Base-by-base conservation (phyloP, 1,140 invertebrate genomes). In the Palaemon carinicauda region DNA sequence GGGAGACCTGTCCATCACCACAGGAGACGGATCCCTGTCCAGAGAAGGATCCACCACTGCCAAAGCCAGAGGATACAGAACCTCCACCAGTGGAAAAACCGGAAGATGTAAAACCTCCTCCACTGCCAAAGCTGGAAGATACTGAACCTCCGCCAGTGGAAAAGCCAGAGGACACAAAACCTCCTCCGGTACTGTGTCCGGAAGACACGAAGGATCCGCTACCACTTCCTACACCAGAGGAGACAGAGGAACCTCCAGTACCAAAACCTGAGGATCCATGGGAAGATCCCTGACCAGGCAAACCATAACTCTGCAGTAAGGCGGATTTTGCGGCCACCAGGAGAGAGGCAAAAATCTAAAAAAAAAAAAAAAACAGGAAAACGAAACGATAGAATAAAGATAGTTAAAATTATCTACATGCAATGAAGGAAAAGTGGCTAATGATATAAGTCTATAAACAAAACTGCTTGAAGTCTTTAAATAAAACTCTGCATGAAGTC, bases 1-100 rank as follows among this genome's bases (percentile, higher is more conserved):
- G 69, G 41, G 50, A 56, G 31, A 89, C 77, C 60, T 89, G 75
- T 15, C 82, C 88, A n/a, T 24, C 60, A n/a, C 60, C 75, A 51
- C 88, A 41, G 12, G 41, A 41, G 1, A 41, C 5, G 41, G 41
- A 41, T 1, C 41, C 41, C 12, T n/a, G n/a, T n/a, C n/a, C n/a
- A n/a, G n/a, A n/a, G n/a, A n/a, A n/a, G n/a, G n/a, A n/a, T n/a
- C n/a, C n/a, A n/a, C n/a, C n/a, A n/a, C 41, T 12, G 0, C 41
- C 41, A 7, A 41, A 41, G 41, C 33, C 33, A 41, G 33, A 41
- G 9, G 33, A 41, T 41, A 41, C 33, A 41, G 9, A 41, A 41
- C 33, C 33, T 41, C 33, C 33, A 4, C 33, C 33, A 41, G 33
- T 41, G 33, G 3, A 4, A 3, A 41, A 3, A 4, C 33, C 33